These are phyloP conservation scores for Nibea albiflora DNA, from an alignment of 2,113 vertebrate species.

Conservation along the genomic window DNA sequence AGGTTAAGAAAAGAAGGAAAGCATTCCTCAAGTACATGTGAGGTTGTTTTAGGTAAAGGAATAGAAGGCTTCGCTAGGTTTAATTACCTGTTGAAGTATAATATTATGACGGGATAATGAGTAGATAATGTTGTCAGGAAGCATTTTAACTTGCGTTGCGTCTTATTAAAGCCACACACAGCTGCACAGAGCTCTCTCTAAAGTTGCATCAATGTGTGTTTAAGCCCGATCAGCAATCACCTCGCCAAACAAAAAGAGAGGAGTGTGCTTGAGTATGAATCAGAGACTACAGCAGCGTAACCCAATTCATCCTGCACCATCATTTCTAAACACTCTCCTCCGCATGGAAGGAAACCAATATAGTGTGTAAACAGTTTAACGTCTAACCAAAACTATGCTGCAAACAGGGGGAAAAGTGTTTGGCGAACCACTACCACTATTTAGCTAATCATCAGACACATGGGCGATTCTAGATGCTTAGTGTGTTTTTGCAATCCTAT, in stretches of 20 bases:
- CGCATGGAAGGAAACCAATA: conserved; percentile 7
- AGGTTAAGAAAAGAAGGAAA: conserved; percentile 24
- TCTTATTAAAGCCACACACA: conserved; percentile 1
- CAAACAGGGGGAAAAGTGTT: conserved; percentile 25
- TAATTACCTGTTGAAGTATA: neutral
- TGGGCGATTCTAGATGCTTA: neutral
- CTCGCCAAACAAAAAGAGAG: neutral
- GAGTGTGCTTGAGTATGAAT: neutral
- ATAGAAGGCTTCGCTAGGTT: neutral
- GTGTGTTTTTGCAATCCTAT: conserved; percentile 26
- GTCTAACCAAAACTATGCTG: conserved; percentile 38
- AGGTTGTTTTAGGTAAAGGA: neutral
- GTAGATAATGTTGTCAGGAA: neutral
- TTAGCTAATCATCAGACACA: conserved; percentile 12
- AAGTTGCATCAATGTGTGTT: neutral
- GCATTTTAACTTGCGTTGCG: conserved; percentile 14
- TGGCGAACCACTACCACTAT: conserved; percentile 17
- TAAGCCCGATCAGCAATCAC: neutral
- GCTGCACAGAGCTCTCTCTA: neutral
- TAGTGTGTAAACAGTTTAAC: conserved; percentile 26
- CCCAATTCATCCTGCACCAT: neutral
- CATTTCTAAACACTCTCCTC: conserved; percentile 17
- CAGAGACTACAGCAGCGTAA: neutral
- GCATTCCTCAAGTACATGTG: neutral
- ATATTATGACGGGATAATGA: neutral